phyloP scores from a whole-genome alignment of 1,140 invertebrate genomes.

The Aethina tumida region DNA sequence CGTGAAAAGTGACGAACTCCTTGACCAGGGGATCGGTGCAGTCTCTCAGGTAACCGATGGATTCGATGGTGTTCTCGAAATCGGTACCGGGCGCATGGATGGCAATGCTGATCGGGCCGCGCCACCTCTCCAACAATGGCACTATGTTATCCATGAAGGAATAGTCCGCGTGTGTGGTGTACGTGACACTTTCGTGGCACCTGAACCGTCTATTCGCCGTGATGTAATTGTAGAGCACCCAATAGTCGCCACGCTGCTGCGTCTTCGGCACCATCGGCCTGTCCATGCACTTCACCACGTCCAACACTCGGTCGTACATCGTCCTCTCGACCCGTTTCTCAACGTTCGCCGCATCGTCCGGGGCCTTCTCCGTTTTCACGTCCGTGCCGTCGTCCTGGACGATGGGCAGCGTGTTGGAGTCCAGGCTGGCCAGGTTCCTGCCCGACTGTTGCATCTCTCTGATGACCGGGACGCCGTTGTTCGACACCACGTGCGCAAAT shows the following conservation, averaged over 20 bases:
- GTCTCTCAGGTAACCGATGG: slow-evolving; percentile 57
- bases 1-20: slow-evolving; percentile 72
- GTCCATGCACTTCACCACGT: slow-evolving; percentile 53
- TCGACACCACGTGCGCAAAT: slow-evolving; percentile 27
- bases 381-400: slow-evolving; percentile 13
- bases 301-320: slow-evolving; percentile 34
- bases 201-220: slow-evolving; percentile 63
- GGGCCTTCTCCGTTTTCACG: slow-evolving; percentile 8
- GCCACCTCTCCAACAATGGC: slow-evolving; percentile 65
- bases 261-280: slow-evolving; percentile 50
- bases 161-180: slow-evolving; percentile 85
- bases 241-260: slow-evolving; percentile 74
- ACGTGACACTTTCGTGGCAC: slow-evolving; percentile 81
- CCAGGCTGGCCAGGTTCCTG: slow-evolving; percentile 30
- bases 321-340: slow-evolving; percentile 3
- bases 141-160: slow-evolving; percentile 84
- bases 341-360: neutral
- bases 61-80: slow-evolving; percentile 51
- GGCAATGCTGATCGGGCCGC: slow-evolving; percentile 60
- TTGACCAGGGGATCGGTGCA: slow-evolving; percentile 56
- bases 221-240: slow-evolving; percentile 85
- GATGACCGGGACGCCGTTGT: slow-evolving; percentile 26
- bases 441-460: slow-evolving; percentile 32
- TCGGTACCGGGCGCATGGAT: slow-evolving; percentile 67
- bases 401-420: slow-evolving; percentile 13